These are phyloP conservation scores for Tupaia tana DNA, from an alignment of 2,113 vertebrate species.

Conservation along the genomic window DNA sequence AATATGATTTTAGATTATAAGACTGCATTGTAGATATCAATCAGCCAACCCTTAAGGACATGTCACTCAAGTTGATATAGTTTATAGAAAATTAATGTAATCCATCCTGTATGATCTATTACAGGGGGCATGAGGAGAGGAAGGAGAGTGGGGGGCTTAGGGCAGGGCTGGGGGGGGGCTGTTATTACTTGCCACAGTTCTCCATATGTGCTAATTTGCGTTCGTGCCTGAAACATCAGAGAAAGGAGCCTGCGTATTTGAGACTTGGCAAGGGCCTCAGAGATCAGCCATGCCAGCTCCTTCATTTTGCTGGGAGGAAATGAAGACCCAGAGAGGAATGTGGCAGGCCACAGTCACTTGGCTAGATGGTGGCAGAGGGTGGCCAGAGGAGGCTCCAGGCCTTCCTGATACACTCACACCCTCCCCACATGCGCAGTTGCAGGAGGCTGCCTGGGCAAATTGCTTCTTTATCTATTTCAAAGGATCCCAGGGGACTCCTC, in stretches of 20 bases:
- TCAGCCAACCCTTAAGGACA: slow-evolving; percentile 90
- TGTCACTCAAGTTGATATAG: slow-evolving; percentile 89
- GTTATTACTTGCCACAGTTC: slow-evolving; percentile 53
- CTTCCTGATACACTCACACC: background rate
- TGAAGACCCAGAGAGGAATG: background rate
- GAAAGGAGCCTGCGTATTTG: background rate
- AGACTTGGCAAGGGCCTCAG: background rate
- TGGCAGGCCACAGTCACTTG: background rate
- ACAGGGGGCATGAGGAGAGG: slow-evolving; percentile 23
- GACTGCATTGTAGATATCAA: slow-evolving; percentile 89
- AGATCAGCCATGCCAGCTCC: background rate
- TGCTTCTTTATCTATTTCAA: background rate
- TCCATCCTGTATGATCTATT: slow-evolving; percentile 86
- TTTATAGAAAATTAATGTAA: slow-evolving; percentile 90
- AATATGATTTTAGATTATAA: slow-evolving; percentile 92
- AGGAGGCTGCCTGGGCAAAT: background rate
- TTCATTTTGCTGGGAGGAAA: slow-evolving; percentile 23
- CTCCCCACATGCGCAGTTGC: no score
- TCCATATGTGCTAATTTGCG: slow-evolving; percentile 57
- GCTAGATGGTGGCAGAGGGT: background rate
- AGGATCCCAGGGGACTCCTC: background rate
- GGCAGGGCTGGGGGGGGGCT: background rate
- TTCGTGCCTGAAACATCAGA: slow-evolving; percentile 43
- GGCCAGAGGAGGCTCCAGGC: background rate
- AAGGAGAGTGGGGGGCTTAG: slow-evolving; percentile 19